These are phyloP conservation scores for Spodoptera litura DNA, from an alignment of 1,140 invertebrate genomes.

Conservation along the genomic window DNA sequence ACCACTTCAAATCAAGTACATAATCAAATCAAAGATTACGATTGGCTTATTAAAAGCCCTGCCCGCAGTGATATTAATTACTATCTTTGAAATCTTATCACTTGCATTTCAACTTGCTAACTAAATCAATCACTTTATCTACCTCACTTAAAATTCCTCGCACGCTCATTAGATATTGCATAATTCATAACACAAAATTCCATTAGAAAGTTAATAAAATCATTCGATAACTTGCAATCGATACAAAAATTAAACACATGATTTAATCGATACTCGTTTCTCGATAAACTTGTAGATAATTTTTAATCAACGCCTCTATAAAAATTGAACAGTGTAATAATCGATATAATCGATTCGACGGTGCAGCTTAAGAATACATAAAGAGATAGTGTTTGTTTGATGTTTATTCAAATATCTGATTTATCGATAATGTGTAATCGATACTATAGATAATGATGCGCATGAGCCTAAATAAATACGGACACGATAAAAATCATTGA, in stretches of 20 bases:
- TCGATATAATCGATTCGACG: slow-evolving; percentile 37
- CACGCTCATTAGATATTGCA: slow-evolving; percentile 26
- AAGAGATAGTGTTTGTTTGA: slow-evolving; percentile 32
- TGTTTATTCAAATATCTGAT: slow-evolving; percentile 51
- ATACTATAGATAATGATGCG: slow-evolving; percentile 58
- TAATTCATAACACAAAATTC: slow-evolving; percentile 9
- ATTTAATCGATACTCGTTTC: slow-evolving; percentile 21
- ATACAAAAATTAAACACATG: slow-evolving; percentile 20
- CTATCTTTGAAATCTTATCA: slow-evolving; percentile 34
- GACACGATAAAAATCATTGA: slow-evolving; percentile 62
- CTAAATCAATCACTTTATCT: slow-evolving; percentile 39
- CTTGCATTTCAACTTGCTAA: slow-evolving; percentile 37
- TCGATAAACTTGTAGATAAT: slow-evolving; percentile 43
- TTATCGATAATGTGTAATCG: slow-evolving; percentile 63
- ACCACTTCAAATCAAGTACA: too few relatives aligned
- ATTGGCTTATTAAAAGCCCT: not conserved
- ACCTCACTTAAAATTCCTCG: slow-evolving; percentile 30
- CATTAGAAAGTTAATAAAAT: slow-evolving; percentile 45
- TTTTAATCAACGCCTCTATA: slow-evolving; percentile 38
- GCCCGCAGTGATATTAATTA: slow-evolving; percentile 25
- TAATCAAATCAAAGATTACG: slow-evolving; percentile 9
- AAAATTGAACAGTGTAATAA: not conserved
- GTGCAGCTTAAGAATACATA: slow-evolving; percentile 11
- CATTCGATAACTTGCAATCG: slow-evolving; percentile 33
- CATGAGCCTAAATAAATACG: slow-evolving; percentile 61